Base-by-base conservation (phyloP, 2,797 vertebrate genomes). In the Serranus cabrilla region DNA sequence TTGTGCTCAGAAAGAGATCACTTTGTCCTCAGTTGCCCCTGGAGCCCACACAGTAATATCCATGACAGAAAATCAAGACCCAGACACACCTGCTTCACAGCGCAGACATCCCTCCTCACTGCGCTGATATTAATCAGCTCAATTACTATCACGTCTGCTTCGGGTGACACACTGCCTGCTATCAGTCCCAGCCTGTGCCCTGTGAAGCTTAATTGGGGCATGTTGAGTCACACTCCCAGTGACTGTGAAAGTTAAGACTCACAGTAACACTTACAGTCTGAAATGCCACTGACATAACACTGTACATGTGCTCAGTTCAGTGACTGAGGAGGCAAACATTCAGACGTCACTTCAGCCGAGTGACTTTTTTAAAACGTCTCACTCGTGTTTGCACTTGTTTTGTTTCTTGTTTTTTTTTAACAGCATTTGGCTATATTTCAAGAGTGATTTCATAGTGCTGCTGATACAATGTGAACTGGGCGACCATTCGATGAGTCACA, bases 401-500 rank as follows among this genome's bases (percentile, higher is more conserved):
- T 20, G 5, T 34, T 34, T 34, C 6, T 31, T 31, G 6, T 34
- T 47, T 47, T 11, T 43, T 18, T 58, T 4, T 37, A 31, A 47
- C 49, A 18, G 43, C 34, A 49, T 31, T 58, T n/a, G 25, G 39
- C 37, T 20, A 11, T 63, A 57, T 68, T 57, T 66, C 11, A 68
- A 16, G 11, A 42, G 55, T 52, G 39, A 81, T 77, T 39, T 74
- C n/a, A 78, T 40, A 39, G 27, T 45, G 42, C n/a, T 47, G 54
- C 50, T 62, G 65, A 76, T 64, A 65, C 34, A 34, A 45, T 20
- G n/a, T 31, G 63, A 73, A 62, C 47, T 39, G 61, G 71, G 71
- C 46, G 18, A 64, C 11, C 43, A 21, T 27, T 40, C n/a, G 60
- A 75, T 87, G 86, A 88, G 81, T 90, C 88, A 87, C 61, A 16